phyloP scores from a whole-genome alignment of 2,888 invertebrate genomes.

The Dendrolimus pini region DNA sequence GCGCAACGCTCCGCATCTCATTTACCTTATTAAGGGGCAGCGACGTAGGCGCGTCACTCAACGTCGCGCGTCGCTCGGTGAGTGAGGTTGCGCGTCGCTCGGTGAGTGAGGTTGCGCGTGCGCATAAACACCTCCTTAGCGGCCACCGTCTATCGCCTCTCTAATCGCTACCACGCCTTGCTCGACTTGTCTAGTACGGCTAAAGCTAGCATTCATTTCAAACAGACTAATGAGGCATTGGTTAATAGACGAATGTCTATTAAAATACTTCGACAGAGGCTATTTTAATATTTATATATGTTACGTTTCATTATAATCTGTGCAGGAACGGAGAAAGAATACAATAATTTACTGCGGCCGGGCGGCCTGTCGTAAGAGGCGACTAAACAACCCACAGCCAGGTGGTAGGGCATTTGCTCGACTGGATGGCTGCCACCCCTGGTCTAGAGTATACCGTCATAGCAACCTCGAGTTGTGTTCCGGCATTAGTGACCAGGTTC shows the following conservation, averaged over 20 bases:
- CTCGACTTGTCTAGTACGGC: slow-evolving; percentile 11
- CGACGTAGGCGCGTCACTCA: slow-evolving; percentile 61
- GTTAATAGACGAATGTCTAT: background rate
- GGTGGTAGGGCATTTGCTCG: too few relatives aligned
- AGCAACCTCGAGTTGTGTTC: too few relatives aligned
- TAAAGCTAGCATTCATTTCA: slow-evolving; percentile 12
- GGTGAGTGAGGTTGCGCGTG: slow-evolving; percentile 19
- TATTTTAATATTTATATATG: too few relatives aligned
- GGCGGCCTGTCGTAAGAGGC: too few relatives aligned
- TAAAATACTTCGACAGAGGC: too few relatives aligned
- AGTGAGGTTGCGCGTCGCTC: slow-evolving; percentile 18
- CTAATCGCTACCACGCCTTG: slow-evolving; percentile 25
- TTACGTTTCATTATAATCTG: too few relatives aligned
- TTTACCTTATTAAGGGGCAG: slow-evolving; percentile 62
- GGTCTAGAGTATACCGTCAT: too few relatives aligned
- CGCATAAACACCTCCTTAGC: slow-evolving; percentile 57
- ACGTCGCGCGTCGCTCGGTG: slow-evolving; percentile 32
- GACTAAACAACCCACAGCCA: too few relatives aligned
- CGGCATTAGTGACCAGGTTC: too few relatives aligned
- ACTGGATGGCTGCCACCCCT: too few relatives aligned
- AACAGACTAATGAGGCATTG: slow-evolving; percentile 12
- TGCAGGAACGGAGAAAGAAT: too few relatives aligned
- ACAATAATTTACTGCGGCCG: too few relatives aligned
- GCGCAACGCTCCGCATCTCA: slow-evolving; percentile 47
- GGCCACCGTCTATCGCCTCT: slow-evolving; percentile 35